Evolutionary conservation across 2,113 vertebrate genomes (phyloP).

Genomic region (Macroglossus sobrinus): DNA sequence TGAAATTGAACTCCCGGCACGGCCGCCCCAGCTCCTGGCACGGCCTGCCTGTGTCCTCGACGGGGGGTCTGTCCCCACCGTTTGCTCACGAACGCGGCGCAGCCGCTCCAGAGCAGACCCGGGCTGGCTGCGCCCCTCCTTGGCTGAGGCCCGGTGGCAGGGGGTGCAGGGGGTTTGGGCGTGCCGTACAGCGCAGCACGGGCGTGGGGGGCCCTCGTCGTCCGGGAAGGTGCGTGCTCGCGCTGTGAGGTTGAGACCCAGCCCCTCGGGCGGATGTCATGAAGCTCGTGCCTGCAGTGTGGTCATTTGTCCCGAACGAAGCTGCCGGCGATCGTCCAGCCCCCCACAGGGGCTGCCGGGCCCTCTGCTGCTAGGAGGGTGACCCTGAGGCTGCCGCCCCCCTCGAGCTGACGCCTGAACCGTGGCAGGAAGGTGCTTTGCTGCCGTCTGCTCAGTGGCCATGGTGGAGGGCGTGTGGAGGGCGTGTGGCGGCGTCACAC

Average conservation of each 20-base stretch:
- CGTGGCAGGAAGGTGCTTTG: no score
- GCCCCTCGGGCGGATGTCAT: neutral
- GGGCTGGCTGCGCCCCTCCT: no score
- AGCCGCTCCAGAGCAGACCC: no score
- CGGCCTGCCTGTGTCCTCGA: fast-evolving
- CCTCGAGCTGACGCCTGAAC: neutral
- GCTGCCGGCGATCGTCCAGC: neutral
- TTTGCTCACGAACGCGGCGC: fast-evolving
- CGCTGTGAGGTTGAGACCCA: fast-evolving
- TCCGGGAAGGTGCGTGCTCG: neutral
- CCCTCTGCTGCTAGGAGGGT: neutral
- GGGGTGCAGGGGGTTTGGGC: neutral
- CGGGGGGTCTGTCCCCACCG: fast-evolving
- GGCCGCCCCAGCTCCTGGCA: neutral
- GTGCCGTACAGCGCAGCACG: neutral
- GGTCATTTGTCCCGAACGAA: neutral
- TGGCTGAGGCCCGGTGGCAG: no score
- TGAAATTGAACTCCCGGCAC: neutral
- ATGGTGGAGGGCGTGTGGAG: neutral
- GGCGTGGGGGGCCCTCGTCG: no score
- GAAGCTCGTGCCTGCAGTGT: neutral
- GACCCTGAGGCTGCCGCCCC: neutral
- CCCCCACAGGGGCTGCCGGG: neutral
- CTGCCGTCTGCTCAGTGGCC: fast-evolving
- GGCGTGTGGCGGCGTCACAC: fast-evolving